Percentiles rank a stretch among this genome's conserved stretches.
Evolutionary conservation across 1,140 invertebrate genomes (phyloP).

Genomic region (Neodiprion virginianus): DNA sequence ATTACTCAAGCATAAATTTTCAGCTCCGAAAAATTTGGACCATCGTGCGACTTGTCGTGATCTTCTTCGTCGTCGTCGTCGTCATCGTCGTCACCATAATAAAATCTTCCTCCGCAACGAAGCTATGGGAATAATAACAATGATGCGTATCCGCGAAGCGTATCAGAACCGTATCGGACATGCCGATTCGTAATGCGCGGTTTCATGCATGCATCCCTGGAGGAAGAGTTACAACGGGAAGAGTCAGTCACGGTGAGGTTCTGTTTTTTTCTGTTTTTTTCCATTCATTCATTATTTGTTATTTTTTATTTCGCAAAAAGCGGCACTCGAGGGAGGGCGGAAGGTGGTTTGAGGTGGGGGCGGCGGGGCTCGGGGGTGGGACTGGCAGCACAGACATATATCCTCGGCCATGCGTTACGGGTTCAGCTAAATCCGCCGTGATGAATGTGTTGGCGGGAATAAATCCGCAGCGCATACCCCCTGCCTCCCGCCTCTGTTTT

Average conservation of each 20-base stretch:
- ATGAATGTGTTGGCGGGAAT: constrained; percentile 65
- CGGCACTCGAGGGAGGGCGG: constrained; percentile 15
- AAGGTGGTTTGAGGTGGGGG: constrained; percentile 24
- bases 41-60: neutral
- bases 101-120: neutral
- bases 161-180: neutral
- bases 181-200: constrained; percentile 4
- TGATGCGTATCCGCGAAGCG: neutral
- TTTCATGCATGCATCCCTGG: neutral
- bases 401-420: constrained; percentile 63
- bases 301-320: neutral
- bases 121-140: neutral
- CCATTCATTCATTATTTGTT: neutral
- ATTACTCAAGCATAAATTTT: too few relatives aligned
- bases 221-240: neutral
- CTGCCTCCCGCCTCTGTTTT: constrained; percentile 38
- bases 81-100: too few relatives aligned
- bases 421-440: constrained; percentile 65
- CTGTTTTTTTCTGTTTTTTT: neutral
- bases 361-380: constrained; percentile 26
- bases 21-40: too few relatives aligned
- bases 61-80: neutral
- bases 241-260: neutral
- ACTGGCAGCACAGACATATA: constrained; percentile 59
- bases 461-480: constrained; percentile 64